Conservation (phyloP, 1,140 invertebrate species). For the Eulimnadia texana region DNA sequence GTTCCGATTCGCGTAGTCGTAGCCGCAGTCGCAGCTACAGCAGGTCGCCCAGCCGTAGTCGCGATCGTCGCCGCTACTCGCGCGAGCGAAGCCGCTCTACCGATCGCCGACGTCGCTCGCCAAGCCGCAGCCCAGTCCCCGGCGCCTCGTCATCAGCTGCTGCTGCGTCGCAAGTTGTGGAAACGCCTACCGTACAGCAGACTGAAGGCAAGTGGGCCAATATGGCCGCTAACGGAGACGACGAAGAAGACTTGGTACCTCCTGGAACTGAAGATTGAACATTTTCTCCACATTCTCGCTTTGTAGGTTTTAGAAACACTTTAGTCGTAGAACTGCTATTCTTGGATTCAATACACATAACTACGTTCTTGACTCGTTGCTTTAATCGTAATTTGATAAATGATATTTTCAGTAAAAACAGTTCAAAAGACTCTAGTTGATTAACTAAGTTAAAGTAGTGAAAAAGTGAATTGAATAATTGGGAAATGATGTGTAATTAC, state of each 20-base stretch:
- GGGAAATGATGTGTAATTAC: no score
- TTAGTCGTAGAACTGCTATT: no score
- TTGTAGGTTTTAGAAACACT: no score
- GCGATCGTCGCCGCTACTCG: not conserved
- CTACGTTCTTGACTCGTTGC: no score
- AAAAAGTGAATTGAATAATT: no score
- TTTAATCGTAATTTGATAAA: no score
- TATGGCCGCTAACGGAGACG: conserved; percentile 1
- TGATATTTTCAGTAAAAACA: no score
- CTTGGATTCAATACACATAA: no score
- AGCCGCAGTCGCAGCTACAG: not conserved
- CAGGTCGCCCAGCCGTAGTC: conserved; percentile 1
- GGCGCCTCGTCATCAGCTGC: not conserved
- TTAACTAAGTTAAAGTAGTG: no score
- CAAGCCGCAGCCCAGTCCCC: not conserved
- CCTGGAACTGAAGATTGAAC: not conserved
- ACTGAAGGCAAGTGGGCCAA: conserved; percentile 9
- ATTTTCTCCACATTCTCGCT: no score
- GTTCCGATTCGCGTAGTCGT: conserved; percentile 6
- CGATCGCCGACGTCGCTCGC: conserved; percentile 1
- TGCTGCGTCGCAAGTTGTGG: not conserved
- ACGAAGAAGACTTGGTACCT: not conserved
- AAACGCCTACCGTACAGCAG: not conserved
- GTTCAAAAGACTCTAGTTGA: no score
- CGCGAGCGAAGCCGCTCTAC: not conserved